Base-by-base conservation (phyloP, 2,797 vertebrate genomes). In the Rhinatrema bivittatum region DNA sequence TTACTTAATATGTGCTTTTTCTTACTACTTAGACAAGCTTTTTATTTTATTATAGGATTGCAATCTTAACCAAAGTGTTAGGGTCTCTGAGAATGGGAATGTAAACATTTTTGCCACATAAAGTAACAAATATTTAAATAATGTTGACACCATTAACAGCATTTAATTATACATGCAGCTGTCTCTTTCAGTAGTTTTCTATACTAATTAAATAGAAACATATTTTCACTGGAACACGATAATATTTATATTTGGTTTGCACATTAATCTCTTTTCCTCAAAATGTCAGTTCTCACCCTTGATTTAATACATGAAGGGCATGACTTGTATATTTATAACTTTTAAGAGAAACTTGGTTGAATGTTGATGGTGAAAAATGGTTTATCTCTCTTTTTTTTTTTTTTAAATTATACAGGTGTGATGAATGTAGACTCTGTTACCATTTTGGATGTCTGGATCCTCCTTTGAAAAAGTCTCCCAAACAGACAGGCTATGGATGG, bases 391-490 rank as follows among this genome's bases (percentile, higher is more conserved):
- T 65, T 34, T 58, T 24, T 49, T n/a, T n/a, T n/a, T n/a, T n/a
- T n/a, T n/a, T n/a, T n/a, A n/a, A 68, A 27, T n/a, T n/a, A n/a
- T 68, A 27, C 67, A 98, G 95, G 70, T 98, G 95, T 78, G 95
- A 98, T 54, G 89, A 98, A 73, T 98, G 95, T 72, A 87, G 63
- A 22, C 87, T 98, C 46, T 98, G 91, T 76, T 98, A 98, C 76
- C 95, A 98, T 77, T 98, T 98, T 28, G 94, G 93, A 32, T 98
- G 95, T 53, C 78, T 98, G 79, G 94, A 98, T 66, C 95, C 95
- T 73, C 95, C 95, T n/a, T 75, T 98, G 76, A 98, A 95, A 87
- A 98, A 98, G 68, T 98, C 95, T 46, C 95, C 95, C 43, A 98
- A 98, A 65, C 93, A 97, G 78, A 94, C 94, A 6, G 95, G 95